phyloP scores from a whole-genome alignment of 2,113 vertebrate species.

The Nanorana parkeri region DNA sequence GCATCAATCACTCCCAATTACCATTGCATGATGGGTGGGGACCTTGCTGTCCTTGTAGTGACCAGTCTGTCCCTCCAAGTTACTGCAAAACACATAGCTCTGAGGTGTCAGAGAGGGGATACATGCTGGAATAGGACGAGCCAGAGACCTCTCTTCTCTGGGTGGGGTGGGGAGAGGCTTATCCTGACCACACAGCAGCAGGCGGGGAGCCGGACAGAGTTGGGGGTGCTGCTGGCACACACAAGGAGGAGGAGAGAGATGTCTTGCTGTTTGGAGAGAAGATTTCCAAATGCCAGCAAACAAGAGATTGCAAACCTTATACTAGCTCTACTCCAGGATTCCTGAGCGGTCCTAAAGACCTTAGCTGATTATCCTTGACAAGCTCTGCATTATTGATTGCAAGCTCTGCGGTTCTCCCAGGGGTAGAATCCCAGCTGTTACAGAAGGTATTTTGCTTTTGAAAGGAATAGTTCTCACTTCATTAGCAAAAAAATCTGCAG shows the following conservation, averaged over 20 bases:
- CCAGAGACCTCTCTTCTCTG: constrained; percentile 33
- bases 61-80: constrained; percentile 56
- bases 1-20: constrained; percentile 57
- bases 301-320: constrained; percentile 72
- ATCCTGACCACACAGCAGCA: constrained; percentile 19
- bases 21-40: constrained; percentile 54
- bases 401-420: constrained; percentile 36
- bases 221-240: not conserved
- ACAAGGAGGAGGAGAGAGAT: constrained; percentile 61
- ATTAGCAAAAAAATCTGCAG: constrained; percentile 14
- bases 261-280: constrained; percentile 71
- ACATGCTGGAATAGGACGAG: constrained; percentile 34
- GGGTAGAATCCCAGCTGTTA: not conserved
- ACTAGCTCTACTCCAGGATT: constrained; percentile 74
- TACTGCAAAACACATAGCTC: constrained; percentile 53
- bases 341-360: constrained; percentile 89
- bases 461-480: not conserved
- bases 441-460: not conserved
- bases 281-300: constrained; percentile 74
- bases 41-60: constrained; percentile 53
- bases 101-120: constrained; percentile 25
- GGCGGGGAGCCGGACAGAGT: constrained; percentile 52
- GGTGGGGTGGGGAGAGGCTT: constrained; percentile 51
- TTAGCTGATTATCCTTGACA: constrained; percentile 9
- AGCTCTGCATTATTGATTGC: constrained; percentile 53